Evolutionary conservation across 1,140 invertebrate species (phyloP), one percentile per base, ranked within the genome.

Genomic region (Heliconius eleuchia): DNA sequence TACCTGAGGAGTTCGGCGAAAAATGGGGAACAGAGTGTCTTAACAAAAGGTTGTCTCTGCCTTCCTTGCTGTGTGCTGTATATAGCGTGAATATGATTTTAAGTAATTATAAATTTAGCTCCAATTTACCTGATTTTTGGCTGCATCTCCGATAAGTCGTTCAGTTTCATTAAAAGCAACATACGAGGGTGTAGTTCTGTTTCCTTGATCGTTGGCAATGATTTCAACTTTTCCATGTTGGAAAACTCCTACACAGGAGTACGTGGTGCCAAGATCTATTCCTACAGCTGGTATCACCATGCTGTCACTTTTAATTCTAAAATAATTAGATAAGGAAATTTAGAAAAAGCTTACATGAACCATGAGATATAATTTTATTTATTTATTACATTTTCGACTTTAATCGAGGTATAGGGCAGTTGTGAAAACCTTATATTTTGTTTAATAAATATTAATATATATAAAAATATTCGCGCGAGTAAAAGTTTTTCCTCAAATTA

Each of bases 181-280:
- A 91, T 98, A 99, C 76, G 97, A 97, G 4, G 98, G 98, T 23
- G 98, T 98, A 19, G 98, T 98, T 78, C 98, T 95, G 90, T 99
- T 98, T 57, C 98, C 98, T 92, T 98, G 98, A 85, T 99, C 98
- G 86, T 99, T 99, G 60, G 98, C 97, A 73, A 99, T 98, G 84
- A 99, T 98, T 89, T 98, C 98, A 9, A 98, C 98, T 88, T 98
- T 97, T 50, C 98, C 97, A 88, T 98, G 95, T 85, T 97, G 96
- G 88, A 97, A 98, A 1, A 97, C 97, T 70, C 96, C 97, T 5
- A 98, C 97, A 85, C 97, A 97, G 8, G 97, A 97, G 86, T 97
- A 97, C 3, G 97, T 98, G 6, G 97, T 98, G 19, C 97, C 97
- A 79, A 97, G 94, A 88, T 97, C 97, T 84, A 97, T 97, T 80